Base-by-base conservation (phyloP, 1,140 invertebrate species). In the Tenebrio molitor region DNA sequence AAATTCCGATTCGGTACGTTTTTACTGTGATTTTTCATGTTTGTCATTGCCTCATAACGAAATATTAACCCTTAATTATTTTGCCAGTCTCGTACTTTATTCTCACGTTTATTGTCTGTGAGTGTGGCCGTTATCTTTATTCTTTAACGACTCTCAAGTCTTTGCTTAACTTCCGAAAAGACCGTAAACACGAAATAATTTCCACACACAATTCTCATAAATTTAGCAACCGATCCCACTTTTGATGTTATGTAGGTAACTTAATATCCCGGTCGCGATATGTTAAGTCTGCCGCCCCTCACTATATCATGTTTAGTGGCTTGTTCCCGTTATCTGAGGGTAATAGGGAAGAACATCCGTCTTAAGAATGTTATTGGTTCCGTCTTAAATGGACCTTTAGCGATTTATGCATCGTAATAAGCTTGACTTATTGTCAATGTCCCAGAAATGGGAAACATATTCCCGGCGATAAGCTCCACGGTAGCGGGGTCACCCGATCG, bases 291-390 rank as follows among this genome's bases (percentile, higher is more conserved):
- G 44, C 71, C 74, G 23, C 65, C 73, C 71, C 67, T n/a, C 41
- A 58, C 34, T 78, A 78, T 76, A 79, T 79, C 76, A 79, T 75
- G 72, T 76, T 79, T 76, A 79, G 76, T 74, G 71, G 76, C 68
- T 73, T 69, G 72, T 75, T 76, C 42, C 76, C 72, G 76, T 79
- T 79, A 79, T 79, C 78, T 78, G 36, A 50, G 50, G 58, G 76
- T 76, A 78, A 79, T 79, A 72, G 66, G 44, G 23, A 58, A 46
- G 69, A 75, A 76, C 75, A 78, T 78, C 73, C 75, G 71, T 78
- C 75, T 78, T 75, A 63, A 73, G 73, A 71, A 75, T 73, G 74
- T 73, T 77, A 77, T 77, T 73, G 65, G 73, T 70, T 75, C 39
- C 69, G 16, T 69, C 66, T 76, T 71, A 73, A 74, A 77, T 76